Conservation (phyloP, 2,888 invertebrate species). For the Polymixis lichenea region DNA sequence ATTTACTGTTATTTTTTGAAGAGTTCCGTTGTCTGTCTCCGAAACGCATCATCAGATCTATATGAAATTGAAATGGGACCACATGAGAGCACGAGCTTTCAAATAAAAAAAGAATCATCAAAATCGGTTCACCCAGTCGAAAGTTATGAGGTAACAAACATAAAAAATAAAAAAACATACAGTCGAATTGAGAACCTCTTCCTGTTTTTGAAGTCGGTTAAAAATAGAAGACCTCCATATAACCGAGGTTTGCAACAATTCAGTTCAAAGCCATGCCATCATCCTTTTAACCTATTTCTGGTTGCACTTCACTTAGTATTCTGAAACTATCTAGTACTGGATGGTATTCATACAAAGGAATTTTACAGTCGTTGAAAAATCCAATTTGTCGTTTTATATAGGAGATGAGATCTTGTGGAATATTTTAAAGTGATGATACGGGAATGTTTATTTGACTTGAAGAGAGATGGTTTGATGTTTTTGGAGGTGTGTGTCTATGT, state of each 20-base stretch:
- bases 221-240: slow-evolving; percentile 33
- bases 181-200: too few species aligned
- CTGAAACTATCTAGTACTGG: slow-evolving; percentile 56
- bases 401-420: slow-evolving; percentile 51
- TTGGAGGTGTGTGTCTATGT: not conserved
- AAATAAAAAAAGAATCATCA: too few species aligned
- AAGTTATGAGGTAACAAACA: too few species aligned
- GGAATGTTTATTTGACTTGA: slow-evolving; percentile 38
- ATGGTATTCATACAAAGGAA: slow-evolving; percentile 62
- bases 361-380: slow-evolving; percentile 68
- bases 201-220: too few species aligned
- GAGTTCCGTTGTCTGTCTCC: too few species aligned
- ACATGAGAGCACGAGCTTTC: too few species aligned
- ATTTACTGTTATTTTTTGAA: too few species aligned
- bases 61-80: too few species aligned
- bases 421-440: slow-evolving; percentile 57
- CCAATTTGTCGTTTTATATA: slow-evolving; percentile 68
- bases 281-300: slow-evolving; percentile 60
- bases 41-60: too few species aligned
- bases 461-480: not conserved
- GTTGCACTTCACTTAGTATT: slow-evolving; percentile 59
- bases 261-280: slow-evolving; percentile 31
- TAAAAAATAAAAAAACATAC: too few species aligned
- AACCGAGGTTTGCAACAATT: slow-evolving; percentile 32
- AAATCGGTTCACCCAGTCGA: too few species aligned